Evolutionary conservation across 1,140 invertebrate genomes (phyloP), one percentile per base, ranked within the genome.

Genomic region (Belonocnema kinseyi): DNA sequence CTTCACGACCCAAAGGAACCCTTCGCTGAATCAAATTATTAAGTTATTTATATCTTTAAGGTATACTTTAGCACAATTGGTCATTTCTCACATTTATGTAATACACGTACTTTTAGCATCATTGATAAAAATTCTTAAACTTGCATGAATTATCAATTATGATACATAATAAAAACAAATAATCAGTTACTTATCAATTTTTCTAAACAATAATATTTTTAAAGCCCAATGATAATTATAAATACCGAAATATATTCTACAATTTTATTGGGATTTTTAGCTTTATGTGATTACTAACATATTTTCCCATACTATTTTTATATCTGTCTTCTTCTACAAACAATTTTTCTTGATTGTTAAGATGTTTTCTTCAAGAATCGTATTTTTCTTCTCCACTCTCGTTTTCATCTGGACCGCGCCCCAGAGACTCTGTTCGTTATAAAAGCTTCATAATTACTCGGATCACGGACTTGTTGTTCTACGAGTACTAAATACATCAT

Each of bases 381-480:
- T 66, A 33, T 58, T 21, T 13, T 4, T 40, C 14, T 66, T 46
- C 40, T 40, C n/a, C 12, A 66, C 21, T 66, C 5, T n/a, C 7
- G 8, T 66, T 66, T 66, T 13, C 16, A 26, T 19, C 17, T 13
- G 10, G 40, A 8, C 0, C n/a, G 16, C 14, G 46, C 14, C 13
- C 33, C n/a, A 5, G 26, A 40, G 26, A 66, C 61, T 66, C 61
- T 66, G n/a, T 1, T 66, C 61, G n/a, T 66, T 66, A 66, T 66
- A 66, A 66, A 66, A 66, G 61, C 61, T 66, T 66, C 33, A 11
- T 66, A 40, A 66, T 40, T 66, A 66, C 61, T 66, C 40, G 26
- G 61, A 66, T 66, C 26, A 33, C 26, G 33, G 61, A 46, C 61
- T 66, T 33, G 26, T 66, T 40, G 33, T 46, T 66, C 1, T 46